Evolutionary conservation across 1,140 invertebrate species (phyloP).

Genomic region (Nasonia giraulti): DNA sequence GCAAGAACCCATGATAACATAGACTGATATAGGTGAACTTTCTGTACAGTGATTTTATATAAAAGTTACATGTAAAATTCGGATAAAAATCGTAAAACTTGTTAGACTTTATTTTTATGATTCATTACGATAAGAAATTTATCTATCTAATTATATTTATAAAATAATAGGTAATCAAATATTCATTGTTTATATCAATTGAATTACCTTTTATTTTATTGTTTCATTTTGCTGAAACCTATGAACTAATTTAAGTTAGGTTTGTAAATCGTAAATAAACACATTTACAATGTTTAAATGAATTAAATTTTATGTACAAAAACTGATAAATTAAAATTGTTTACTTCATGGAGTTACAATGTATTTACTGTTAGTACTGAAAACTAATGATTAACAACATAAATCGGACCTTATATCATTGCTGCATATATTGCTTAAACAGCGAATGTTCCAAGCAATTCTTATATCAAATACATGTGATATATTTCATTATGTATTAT

Average conservation of each 20-base stretch:
- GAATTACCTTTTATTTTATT: slow-evolving; percentile 15
- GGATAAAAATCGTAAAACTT: slow-evolving; percentile 6
- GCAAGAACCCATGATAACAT: slow-evolving; percentile 57
- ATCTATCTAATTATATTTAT: slow-evolving; percentile 30
- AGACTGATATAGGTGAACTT: slow-evolving; percentile 24
- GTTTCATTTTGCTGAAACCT: not conserved
- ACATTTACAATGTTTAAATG: slow-evolving; percentile 13
- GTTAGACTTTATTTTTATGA: slow-evolving; percentile 30
- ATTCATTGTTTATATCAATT: slow-evolving; percentile 27
- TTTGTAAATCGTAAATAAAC: slow-evolving; percentile 21
- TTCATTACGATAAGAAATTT: slow-evolving; percentile 3
- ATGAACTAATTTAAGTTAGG: slow-evolving; percentile 7
- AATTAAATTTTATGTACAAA: slow-evolving; percentile 41
- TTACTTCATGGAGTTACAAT: slow-evolving; percentile 24
- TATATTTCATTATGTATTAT: slow-evolving; percentile 42
- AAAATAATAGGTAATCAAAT: slow-evolving; percentile 42
- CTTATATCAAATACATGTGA: slow-evolving; percentile 36
- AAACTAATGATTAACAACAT: slow-evolving; percentile 38
- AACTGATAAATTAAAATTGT: slow-evolving; percentile 43
- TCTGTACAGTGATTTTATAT: slow-evolving; percentile 43
- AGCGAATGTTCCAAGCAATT: slow-evolving; percentile 29
- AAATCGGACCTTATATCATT: slow-evolving; percentile 35
- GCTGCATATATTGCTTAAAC: slow-evolving; percentile 15
- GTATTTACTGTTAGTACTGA: slow-evolving; percentile 28
- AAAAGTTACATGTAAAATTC: slow-evolving; percentile 24